Base-by-base conservation (phyloP, 2,113 vertebrate genomes). In the Perccottus glenii region DNA sequence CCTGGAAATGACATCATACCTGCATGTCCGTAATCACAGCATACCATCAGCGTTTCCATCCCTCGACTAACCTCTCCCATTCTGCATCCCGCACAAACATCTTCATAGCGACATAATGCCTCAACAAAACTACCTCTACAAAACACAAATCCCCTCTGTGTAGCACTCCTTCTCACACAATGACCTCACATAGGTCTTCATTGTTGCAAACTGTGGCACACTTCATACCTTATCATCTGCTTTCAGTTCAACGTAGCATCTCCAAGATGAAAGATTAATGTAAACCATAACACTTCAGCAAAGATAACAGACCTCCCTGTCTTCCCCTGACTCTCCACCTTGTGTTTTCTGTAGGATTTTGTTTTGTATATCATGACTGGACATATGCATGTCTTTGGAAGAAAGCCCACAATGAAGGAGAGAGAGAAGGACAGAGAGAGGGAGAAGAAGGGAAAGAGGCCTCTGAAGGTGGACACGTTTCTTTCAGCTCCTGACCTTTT, bases 341-440 rank as follows among this genome's bases (percentile, higher is more conserved):
- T 82, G 61, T 88, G 69, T 61, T 81, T 73, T 70, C 61, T 84
- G 44, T 82, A 97, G 95, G 95, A 96, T 78, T 96, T 97, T 89
- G 93, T 97, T 85, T 91, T 97, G 85, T 96, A 97, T 55, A 94
- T 96, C 78, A 96, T 97, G 95, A 88, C 91, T 9, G 90, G 94
- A 40, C 94, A 94, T 75, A 94, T 91, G 43, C 95, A 97, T 71
- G 88, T 96, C 61, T 96, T 97, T 60, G 96, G 95, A 45, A 91
- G 94, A 12, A 94, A 94, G 33, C 91, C 94, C 9, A 92, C 90
- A 32, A 68, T 93, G 15, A 93, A 84, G 51, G 91, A 93, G 66
- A 70, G 89, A 74, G 93, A 94, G 77, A 93, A 90, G 82, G 93
- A 94, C 0, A 85, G 87, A 77, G 93, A 94, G 67, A 85, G 89